Evolutionary conservation across 2,113 vertebrate species (phyloP), one percentile per base, ranked within the genome.

Genomic region (Phalacrocorax carbo): DNA sequence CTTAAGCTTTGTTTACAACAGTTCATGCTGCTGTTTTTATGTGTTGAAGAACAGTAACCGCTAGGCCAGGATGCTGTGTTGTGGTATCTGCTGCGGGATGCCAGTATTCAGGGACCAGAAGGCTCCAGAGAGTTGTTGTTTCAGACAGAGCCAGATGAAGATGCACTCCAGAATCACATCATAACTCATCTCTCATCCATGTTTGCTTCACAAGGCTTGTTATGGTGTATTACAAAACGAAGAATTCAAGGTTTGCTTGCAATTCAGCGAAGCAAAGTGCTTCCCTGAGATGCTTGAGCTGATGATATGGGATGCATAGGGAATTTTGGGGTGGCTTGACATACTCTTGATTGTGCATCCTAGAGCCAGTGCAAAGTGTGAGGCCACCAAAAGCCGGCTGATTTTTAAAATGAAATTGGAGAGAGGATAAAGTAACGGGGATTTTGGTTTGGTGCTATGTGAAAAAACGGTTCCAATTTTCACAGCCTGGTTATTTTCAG

Each of bases 271-370:
- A 84, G 38, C 38, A 69, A 55, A 55, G 52, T n/a, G 48, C 44
- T 90, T 83, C 71, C 55, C 25, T 36, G 55, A 62, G 68, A 32
- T 0, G 2, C 25, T 49, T 16, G 25, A 84, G 18, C 46, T 88
- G 55, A 85, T 0, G 0, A 21, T 22, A 70, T 0, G 1, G 20
- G 22, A 38, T 13, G 21, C 42, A 68, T 21, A 44, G 5, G 15
- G 44, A 40, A 70, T 83, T 66, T 32, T n/a, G 29, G 11, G 7
- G 49, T 69, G 51, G 8, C 18, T 81, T 71, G 62, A 54, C 46
- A 32, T 36, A 29, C 17, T 34, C 42, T 23, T 55, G 38, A 15
- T 15, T 71, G 32, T 68, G 60, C 29, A 13, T 64, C 79, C n/a
- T 82, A 77, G 55, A 70, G 13, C 23, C 26, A 60, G 40, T 22